phyloP scores from a whole-genome alignment of 2,797 vertebrate genomes.

The Anomalospiza imberbis region DNA sequence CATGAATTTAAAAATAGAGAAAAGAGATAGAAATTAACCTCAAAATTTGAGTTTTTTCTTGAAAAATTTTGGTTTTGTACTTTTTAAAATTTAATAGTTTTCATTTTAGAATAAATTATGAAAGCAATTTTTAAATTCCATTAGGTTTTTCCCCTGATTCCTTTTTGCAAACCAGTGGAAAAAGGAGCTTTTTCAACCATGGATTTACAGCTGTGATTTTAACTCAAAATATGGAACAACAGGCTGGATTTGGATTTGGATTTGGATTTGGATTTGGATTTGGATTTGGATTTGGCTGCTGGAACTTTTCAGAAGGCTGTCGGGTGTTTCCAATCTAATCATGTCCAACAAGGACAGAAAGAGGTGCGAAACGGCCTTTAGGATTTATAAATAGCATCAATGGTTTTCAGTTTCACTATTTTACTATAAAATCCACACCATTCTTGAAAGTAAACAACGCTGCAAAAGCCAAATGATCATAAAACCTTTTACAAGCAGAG shows the following conservation, averaged over 20 bases:
- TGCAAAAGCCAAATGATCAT: background rate
- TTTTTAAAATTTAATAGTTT: background rate
- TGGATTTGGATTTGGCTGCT: background rate
- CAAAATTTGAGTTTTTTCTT: fast-evolving
- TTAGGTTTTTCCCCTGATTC: fast-evolving
- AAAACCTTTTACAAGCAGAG: background rate
- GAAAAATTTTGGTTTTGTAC: fast-evolving
- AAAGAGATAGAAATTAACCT: background rate
- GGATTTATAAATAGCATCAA: background rate
- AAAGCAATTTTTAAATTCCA: fast-evolving
- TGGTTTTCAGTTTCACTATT: background rate
- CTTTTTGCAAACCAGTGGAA: background rate
- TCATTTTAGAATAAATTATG: background rate
- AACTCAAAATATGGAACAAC: background rate
- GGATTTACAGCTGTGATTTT: background rate
- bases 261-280: too few relatives aligned
- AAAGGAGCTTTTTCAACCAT: background rate
- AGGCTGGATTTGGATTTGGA: background rate
- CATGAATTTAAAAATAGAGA: background rate
- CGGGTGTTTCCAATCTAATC: background rate
- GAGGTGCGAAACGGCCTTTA: background rate
- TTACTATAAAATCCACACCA: background rate
- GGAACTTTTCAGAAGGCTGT: background rate
- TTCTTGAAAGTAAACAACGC: background rate
- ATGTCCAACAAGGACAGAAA: background rate